Conservation (phyloP, 1,140 invertebrate genomes). For the Acyrthosiphon pisum region DNA sequence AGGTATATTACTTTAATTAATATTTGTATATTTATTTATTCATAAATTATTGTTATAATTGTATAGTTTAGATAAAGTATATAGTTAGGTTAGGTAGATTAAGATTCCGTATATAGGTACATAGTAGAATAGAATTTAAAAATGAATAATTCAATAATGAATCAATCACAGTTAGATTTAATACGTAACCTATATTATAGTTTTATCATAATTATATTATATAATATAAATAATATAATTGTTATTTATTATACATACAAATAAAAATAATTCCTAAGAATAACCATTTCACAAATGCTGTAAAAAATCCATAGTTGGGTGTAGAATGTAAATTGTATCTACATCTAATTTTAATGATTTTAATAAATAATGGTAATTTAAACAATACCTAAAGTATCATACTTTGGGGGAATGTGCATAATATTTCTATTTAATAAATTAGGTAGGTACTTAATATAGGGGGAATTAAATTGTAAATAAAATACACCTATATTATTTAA, state of each 20-base stretch:
- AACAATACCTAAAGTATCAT: background rate
- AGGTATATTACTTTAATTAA: background rate
- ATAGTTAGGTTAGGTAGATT: too few species aligned
- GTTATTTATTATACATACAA: too few species aligned
- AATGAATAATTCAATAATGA: background rate
- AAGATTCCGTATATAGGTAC: background rate
- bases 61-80: background rate
- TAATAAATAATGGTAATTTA: background rate
- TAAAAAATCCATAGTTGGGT: background rate
- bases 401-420: background rate
- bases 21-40: background rate
- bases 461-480: background rate
- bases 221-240: too few species aligned
- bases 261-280: background rate
- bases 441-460: background rate
- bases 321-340: background rate
- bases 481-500: background rate
- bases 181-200: too few species aligned
- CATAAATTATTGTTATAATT: background rate
- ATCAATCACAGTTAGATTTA: background rate
- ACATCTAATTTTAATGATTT: background rate
- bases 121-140: background rate
- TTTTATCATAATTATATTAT: too few species aligned
- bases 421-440: background rate
- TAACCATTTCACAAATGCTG: background rate